phyloP scores from a whole-genome alignment of 2,888 invertebrate genomes.

The Hymenopus coronatus region DNA sequence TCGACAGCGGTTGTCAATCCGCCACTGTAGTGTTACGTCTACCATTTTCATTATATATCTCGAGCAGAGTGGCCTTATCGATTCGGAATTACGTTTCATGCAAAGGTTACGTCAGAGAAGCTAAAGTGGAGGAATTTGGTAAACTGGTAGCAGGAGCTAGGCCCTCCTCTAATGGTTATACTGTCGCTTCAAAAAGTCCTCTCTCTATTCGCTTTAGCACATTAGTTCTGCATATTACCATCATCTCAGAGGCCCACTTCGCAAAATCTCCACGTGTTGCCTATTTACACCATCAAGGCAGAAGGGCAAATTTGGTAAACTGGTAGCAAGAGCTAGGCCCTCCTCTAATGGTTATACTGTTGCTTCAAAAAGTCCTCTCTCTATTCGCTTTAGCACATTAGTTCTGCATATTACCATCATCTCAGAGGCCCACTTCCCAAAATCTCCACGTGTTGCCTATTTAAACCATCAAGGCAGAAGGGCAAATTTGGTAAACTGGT shows the following conservation, averaged over 20 bases:
- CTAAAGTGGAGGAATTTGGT: neutral
- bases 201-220: neutral
- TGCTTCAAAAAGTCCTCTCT: neutral
- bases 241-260: neutral
- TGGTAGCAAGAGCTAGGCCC: neutral
- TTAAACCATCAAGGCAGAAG: neutral
- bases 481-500: neutral
- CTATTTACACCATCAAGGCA: neutral
- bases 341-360: neutral
- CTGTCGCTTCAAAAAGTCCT: neutral
- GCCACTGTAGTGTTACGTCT: neutral
- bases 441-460: neutral
- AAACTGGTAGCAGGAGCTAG: neutral
- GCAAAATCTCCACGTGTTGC: neutral
- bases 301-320: neutral
- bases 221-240: neutral
- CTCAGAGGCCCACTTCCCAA: neutral
- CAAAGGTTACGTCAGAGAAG: neutral
- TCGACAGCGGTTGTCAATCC: neutral
- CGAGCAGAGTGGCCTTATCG: neutral
- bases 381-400: neutral
- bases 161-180: neutral
- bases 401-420: neutral
- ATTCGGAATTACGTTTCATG: neutral
- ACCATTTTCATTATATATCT: neutral